These are phyloP conservation scores for Lithophane leautieri DNA, from an alignment of 2,888 invertebrate genomes.

Conservation along the genomic window DNA sequence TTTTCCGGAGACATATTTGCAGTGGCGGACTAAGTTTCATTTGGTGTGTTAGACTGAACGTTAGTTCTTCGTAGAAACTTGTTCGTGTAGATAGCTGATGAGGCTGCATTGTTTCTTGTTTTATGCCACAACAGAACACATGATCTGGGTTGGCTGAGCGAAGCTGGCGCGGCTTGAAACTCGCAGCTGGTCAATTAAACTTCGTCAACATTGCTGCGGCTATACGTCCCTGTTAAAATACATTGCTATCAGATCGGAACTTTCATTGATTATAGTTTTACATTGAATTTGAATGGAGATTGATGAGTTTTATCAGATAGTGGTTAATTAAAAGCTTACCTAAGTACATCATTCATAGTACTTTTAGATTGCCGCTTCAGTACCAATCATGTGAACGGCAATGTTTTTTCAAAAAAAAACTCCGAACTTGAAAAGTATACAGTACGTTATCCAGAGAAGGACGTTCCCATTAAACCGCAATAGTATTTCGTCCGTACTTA, in stretches of 20 bases:
- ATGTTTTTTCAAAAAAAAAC: background rate
- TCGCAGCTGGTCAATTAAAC: slow-evolving; percentile 70
- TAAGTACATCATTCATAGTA: background rate
- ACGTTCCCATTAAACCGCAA: too few relatives aligned
- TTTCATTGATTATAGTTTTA: slow-evolving; percentile 50
- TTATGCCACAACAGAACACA: slow-evolving; percentile 67
- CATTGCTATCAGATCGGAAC: slow-evolving; percentile 57
- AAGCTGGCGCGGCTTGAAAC: slow-evolving; percentile 52
- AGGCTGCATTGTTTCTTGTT: slow-evolving; percentile 75
- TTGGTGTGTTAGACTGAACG: slow-evolving; percentile 2
- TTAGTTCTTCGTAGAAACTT: slow-evolving; percentile 48
- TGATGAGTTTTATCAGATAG: slow-evolving; percentile 13
- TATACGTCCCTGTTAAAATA: slow-evolving; percentile 43
- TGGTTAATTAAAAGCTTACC: slow-evolving; percentile 24
- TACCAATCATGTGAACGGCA: background rate
- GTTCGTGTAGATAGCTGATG: slow-evolving; percentile 58
- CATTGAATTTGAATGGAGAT: slow-evolving; percentile 41
- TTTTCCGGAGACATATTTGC: slow-evolving; percentile 35
- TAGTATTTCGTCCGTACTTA: too few relatives aligned
- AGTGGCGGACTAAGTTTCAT: slow-evolving; percentile 43
- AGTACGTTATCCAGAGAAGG: too few relatives aligned
- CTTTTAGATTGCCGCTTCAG: background rate
- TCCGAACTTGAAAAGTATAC: background rate
- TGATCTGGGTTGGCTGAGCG: slow-evolving; percentile 55
- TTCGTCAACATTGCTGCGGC: slow-evolving; percentile 51